Conservation (phyloP, 53 echinoderm and acorn worm genomes). For the Glandiceps talaboti region DNA sequence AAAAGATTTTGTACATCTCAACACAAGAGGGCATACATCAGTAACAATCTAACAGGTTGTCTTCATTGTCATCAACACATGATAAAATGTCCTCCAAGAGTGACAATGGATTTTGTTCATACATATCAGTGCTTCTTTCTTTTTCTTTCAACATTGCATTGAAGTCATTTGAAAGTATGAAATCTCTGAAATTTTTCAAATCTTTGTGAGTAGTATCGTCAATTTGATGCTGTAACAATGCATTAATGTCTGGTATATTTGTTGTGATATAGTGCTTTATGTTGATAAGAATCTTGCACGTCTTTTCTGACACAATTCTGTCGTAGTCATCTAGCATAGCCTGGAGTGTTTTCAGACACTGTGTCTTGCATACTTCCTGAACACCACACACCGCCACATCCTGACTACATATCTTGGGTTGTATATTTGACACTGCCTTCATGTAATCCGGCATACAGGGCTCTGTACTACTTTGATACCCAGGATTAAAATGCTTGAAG, state of each 20-base stretch:
- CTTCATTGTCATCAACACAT: slow-evolving; percentile 18
- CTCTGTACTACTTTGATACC: neutral
- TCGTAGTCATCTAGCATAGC: slow-evolving; percentile 28
- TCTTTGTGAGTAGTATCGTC: neutral
- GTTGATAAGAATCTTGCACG: slow-evolving; percentile 38
- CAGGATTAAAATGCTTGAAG: slow-evolving; percentile 9
- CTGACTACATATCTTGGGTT: slow-evolving; percentile 2
- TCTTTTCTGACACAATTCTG: slow-evolving; percentile 22
- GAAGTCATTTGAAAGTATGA: neutral
- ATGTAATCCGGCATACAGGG: neutral
- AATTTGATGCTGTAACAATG: no score
- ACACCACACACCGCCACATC: neutral
- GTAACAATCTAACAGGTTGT: slow-evolving; percentile 40
- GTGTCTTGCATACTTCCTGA: neutral
- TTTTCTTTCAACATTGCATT: neutral
- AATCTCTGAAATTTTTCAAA: neutral
- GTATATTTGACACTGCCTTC: neutral
- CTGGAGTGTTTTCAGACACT: neutral
- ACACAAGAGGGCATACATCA: slow-evolving; percentile 1
- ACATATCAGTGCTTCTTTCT: slow-evolving; percentile 5
- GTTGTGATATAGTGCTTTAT: slow-evolving; percentile 14
- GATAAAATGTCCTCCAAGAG: slow-evolving; percentile 40
- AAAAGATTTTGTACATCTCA: slow-evolving; percentile 9
- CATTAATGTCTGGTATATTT: slow-evolving; percentile 2
- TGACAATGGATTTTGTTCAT: slow-evolving; percentile 35